Conservation (phyloP, 2,888 invertebrate genomes). For the Atherix ibis region DNA sequence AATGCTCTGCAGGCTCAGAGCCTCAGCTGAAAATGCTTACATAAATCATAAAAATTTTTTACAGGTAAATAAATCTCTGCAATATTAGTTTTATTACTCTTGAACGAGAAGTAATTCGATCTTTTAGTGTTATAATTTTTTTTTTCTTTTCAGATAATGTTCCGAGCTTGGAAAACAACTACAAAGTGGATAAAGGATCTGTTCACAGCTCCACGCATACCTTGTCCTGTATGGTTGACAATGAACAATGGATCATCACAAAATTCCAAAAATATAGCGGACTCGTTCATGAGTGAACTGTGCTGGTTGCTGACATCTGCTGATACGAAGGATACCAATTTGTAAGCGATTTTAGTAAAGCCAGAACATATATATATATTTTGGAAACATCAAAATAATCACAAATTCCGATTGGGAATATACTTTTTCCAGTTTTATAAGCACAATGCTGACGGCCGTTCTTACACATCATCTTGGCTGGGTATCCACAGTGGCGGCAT, state of each 20-base stretch:
- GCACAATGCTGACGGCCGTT: slow-evolving; percentile 74
- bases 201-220: slow-evolving; percentile 48
- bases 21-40: slow-evolving; percentile 50
- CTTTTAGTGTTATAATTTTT: too few species aligned
- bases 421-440: slow-evolving; percentile 87
- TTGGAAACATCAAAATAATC: too few species aligned
- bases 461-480: slow-evolving; percentile 82
- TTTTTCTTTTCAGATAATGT: slow-evolving; percentile 33
- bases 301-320: slow-evolving; percentile 51
- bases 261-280: slow-evolving; percentile 30
- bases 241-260: slow-evolving; percentile 33
- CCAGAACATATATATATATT: too few species aligned
- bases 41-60: slow-evolving; percentile 33
- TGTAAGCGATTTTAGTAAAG: too few species aligned
- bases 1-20: slow-evolving; percentile 51
- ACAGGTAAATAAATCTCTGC: slow-evolving; percentile 35
- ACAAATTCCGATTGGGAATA: too few species aligned
- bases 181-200: slow-evolving; percentile 46
- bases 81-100: too few species aligned
- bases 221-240: slow-evolving; percentile 49
- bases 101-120: too few species aligned
- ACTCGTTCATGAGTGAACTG: slow-evolving; percentile 38
- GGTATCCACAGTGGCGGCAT: slow-evolving; percentile 60
- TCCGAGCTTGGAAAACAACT: slow-evolving; percentile 33
- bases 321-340: slow-evolving; percentile 77